Conservation (phyloP, 2,888 invertebrate species). For the Ecdyonurus torrentis region DNA sequence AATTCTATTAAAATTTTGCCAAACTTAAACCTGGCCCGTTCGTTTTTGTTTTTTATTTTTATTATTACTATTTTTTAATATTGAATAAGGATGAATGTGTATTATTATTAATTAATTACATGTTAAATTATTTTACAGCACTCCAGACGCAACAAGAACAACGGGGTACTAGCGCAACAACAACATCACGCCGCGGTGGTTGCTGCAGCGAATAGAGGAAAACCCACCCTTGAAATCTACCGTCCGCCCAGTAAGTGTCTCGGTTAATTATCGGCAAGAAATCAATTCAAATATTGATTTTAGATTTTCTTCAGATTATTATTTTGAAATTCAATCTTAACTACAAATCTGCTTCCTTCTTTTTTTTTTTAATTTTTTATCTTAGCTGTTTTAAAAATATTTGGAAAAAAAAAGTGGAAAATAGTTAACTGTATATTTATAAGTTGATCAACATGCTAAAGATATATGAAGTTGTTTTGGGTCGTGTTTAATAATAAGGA, state of each 20-base stretch:
- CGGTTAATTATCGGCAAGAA: not conserved
- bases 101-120: too few relatives aligned
- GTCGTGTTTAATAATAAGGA: too few relatives aligned
- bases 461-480: too few relatives aligned
- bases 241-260: constrained; percentile 61
- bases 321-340: constrained; percentile 6
- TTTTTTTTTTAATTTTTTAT: not conserved
- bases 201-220: constrained; percentile 32
- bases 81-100: too few relatives aligned
- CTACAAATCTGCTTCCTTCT: constrained; percentile 10
- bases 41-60: too few relatives aligned
- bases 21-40: too few relatives aligned
- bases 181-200: not conserved
- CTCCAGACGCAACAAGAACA: not conserved
- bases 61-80: too few relatives aligned
- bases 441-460: too few relatives aligned
- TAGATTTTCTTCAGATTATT: not conserved
- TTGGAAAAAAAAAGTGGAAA: not conserved
- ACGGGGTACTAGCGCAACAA: not conserved
- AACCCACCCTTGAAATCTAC: constrained; percentile 77
- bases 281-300: not conserved
- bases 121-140: not conserved
- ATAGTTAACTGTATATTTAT: not conserved
- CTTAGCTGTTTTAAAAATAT: not conserved
- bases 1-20: too few relatives aligned